Evolutionary conservation across 2,888 invertebrate genomes (phyloP).

Genomic region (Drosophila fulvimacula): DNA sequence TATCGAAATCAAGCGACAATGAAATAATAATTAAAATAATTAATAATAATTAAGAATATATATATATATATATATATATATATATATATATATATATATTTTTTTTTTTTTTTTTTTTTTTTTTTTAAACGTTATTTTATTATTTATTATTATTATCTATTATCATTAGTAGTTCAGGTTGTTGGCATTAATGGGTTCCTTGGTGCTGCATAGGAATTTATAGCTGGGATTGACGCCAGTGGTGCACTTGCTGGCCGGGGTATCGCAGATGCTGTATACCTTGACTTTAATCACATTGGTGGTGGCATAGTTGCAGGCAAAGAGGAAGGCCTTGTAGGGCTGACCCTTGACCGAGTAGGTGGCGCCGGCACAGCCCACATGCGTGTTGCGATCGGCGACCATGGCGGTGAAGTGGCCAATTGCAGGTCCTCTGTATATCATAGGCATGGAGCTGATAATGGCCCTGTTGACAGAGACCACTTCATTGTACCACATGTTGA

Average conservation of each 20-base stretch:
- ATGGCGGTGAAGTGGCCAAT: constrained; percentile 77
- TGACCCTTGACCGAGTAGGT: constrained; percentile 30
- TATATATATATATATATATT: too few relatives aligned
- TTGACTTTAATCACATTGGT: constrained; percentile 60
- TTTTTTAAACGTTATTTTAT: too few relatives aligned
- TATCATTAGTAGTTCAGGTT: constrained; percentile 53
- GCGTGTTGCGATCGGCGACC: constrained; percentile 68
- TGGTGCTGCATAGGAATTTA: constrained; percentile 49
- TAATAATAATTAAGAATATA: too few relatives aligned
- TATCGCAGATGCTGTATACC: constrained; percentile 54
- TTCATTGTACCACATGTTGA: constrained; percentile 69
- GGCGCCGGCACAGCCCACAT: constrained; percentile 72
- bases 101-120: too few relatives aligned
- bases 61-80: too few relatives aligned
- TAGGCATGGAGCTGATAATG: constrained; percentile 54
- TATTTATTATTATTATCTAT: too few relatives aligned
- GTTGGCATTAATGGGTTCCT: constrained; percentile 58
- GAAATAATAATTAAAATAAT: too few relatives aligned
- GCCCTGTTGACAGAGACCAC: constrained; percentile 33
- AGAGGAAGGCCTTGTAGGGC: constrained; percentile 49
- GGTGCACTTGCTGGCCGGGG: constrained; percentile 61
- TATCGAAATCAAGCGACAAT: neutral
- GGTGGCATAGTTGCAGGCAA: constrained; percentile 78
- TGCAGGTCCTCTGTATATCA: constrained; percentile 44
- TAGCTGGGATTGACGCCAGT: constrained; percentile 66